These are phyloP conservation scores for Campoplex capitator DNA, from an alignment of 2,888 invertebrate species.

Conservation along the genomic window DNA sequence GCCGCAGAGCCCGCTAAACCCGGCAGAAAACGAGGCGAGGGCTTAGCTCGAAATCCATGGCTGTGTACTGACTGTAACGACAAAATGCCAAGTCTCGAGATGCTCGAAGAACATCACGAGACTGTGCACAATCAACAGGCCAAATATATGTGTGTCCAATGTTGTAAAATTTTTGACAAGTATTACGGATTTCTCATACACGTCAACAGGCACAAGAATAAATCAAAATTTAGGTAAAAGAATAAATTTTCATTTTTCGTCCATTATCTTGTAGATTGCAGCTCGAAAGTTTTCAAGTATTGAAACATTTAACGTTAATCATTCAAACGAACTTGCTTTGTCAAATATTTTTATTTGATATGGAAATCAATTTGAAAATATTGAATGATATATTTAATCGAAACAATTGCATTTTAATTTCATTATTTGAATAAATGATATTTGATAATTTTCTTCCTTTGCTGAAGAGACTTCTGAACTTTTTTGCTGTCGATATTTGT, in stretches of 20 bases:
- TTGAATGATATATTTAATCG: neutral
- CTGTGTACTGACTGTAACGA: constrained; percentile 86
- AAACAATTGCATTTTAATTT: too few species aligned
- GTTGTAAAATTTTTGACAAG: constrained; percentile 88
- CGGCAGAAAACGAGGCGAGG: constrained; percentile 78
- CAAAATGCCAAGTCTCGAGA: constrained; percentile 84
- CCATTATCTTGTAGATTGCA: neutral
- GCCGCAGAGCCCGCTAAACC: constrained; percentile 74
- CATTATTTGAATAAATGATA: too few species aligned
- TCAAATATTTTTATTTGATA: neutral
- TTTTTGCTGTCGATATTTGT: too few species aligned
- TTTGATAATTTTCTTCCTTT: too few species aligned
- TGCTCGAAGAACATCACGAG: constrained; percentile 87
- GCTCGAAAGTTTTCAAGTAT: too few species aligned
- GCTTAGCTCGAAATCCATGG: constrained; percentile 86
- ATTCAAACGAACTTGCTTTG: too few species aligned
- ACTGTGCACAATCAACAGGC: constrained; percentile 88
- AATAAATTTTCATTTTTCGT: neutral
- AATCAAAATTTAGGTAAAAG: constrained; percentile 86
- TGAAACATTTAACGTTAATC: too few species aligned
- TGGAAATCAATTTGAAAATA: neutral
- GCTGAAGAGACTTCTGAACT: too few species aligned
- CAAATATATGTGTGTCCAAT: constrained; percentile 89
- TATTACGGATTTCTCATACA: constrained; percentile 89
- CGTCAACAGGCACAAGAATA: constrained; percentile 87